These are phyloP conservation scores for Butorides virescens DNA, from an alignment of 2,113 vertebrate species.

Conservation along the genomic window DNA sequence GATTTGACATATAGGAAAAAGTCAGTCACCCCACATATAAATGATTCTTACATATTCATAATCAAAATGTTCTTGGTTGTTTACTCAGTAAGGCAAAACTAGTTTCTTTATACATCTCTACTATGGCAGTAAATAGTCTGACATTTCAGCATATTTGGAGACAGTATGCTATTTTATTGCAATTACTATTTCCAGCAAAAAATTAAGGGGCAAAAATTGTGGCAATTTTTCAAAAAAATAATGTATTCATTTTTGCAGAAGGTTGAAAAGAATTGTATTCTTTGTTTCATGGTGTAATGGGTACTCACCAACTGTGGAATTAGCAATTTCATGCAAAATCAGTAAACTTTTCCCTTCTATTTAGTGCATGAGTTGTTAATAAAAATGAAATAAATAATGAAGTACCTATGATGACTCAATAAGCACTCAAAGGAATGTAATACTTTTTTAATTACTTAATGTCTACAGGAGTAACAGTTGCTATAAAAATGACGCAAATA, in stretches of 20 bases:
- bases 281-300: conserved; percentile 21
- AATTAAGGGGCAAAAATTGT: not conserved
- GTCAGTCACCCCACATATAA: conserved; percentile 10
- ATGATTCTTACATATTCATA: conserved; percentile 55
- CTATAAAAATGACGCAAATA: not conserved
- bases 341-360: conserved; percentile 3
- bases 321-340: conserved; percentile 45
- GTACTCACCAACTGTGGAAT: conserved; percentile 38
- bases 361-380: conserved; percentile 35
- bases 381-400: conserved; percentile 39
- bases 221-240: not conserved
- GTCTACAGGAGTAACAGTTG: not conserved
- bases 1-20: conserved; percentile 45
- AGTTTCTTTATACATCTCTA: not conserved
- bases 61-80: conserved; percentile 41
- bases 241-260: not conserved
- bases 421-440: not conserved
- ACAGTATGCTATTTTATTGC: not conserved
- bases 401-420: not conserved
- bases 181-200: not conserved
- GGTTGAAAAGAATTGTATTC: not conserved
- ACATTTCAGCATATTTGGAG: conserved; percentile 21
- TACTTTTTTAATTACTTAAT: not conserved
- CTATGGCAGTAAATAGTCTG: not conserved
- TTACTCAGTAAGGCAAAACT: conserved; percentile 38